Evolutionary conservation across 2,113 vertebrate genomes (phyloP).

Genomic region (Microtus pennsylvanicus): DNA sequence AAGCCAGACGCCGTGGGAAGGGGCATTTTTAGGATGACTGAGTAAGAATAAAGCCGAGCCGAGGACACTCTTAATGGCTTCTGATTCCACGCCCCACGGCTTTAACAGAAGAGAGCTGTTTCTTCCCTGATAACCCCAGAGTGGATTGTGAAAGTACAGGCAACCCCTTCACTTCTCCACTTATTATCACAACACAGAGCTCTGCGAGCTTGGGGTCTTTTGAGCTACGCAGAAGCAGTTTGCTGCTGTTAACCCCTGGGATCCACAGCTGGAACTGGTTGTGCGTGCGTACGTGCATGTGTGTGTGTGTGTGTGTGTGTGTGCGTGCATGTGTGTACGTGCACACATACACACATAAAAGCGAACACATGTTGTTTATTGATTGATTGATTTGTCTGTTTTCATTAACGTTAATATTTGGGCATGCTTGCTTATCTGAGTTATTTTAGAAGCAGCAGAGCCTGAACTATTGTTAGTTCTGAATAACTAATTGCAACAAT

Average conservation of each 20-base stretch:
- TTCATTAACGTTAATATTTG: background rate
- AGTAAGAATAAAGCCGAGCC: conserved; percentile 28
- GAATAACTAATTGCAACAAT: conserved; percentile 19
- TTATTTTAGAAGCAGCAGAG: conserved; percentile 39
- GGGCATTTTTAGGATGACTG: background rate
- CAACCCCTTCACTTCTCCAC: background rate
- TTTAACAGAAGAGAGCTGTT: background rate
- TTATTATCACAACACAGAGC: conserved; percentile 4
- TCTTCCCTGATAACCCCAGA: background rate
- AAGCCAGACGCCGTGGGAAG: background rate
- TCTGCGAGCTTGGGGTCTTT: background rate
- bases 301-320: too few species aligned
- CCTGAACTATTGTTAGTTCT: conserved; percentile 5
- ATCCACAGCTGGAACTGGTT: background rate
- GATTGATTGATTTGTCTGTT: background rate
- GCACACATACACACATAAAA: too few species aligned
- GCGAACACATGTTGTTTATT: background rate
- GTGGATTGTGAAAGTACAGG: conserved; percentile 23
- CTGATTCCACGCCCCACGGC: background rate
- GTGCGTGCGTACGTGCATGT: background rate
- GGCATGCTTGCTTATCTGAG: background rate
- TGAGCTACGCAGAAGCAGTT: conserved; percentile 25
- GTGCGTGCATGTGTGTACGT: background rate
- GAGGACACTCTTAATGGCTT: background rate
- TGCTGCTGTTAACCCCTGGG: background rate